Percentiles rank a stretch among this genome's conserved stretches.
Conservation (phyloP, 2,888 invertebrate species). For the Suillia variegata region DNA sequence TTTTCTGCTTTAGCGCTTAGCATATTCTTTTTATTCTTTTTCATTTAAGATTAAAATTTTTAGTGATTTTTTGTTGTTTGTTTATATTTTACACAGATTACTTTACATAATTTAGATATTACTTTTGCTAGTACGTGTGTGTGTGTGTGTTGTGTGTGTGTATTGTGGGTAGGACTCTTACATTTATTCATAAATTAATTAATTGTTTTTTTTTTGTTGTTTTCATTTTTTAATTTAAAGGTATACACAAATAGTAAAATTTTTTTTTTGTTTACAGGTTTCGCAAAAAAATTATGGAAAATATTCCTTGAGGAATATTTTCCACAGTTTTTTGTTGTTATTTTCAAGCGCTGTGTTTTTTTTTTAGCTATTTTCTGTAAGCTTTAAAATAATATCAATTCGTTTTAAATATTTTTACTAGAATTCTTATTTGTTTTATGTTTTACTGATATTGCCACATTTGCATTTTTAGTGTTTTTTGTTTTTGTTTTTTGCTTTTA, state of each 20-base stretch:
- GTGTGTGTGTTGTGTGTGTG: constrained; percentile 13
- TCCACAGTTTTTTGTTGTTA: constrained; percentile 27
- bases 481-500: constrained; percentile 8
- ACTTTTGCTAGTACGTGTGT: constrained; percentile 36
- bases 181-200: constrained; percentile 4
- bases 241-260: constrained; percentile 49
- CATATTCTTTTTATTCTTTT: constrained; percentile 27
- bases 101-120: constrained; percentile 8
- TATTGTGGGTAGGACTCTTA: neutral
- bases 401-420: constrained; percentile 30
- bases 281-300: too few relatives aligned
- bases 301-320: constrained; percentile 11
- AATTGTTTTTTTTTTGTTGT: constrained; percentile 8
- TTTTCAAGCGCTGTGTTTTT: neutral
- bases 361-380: too few relatives aligned
- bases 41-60: constrained; percentile 8
- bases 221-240: too few relatives aligned
- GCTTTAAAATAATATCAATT: constrained; percentile 39
- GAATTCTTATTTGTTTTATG: constrained; percentile 27
- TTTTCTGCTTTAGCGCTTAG: constrained; percentile 23
- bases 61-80: constrained; percentile 6
- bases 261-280: constrained; percentile 14
- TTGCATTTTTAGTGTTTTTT: constrained; percentile 17
- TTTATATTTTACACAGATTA: constrained; percentile 24
- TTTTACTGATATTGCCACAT: constrained; percentile 50